A percentile compares a stretch with the other conserved stretches of the same genome.
These are phyloP conservation scores for Alloplasta piceator DNA, from an alignment of 2,888 invertebrate species.

Conservation along the genomic window DNA sequence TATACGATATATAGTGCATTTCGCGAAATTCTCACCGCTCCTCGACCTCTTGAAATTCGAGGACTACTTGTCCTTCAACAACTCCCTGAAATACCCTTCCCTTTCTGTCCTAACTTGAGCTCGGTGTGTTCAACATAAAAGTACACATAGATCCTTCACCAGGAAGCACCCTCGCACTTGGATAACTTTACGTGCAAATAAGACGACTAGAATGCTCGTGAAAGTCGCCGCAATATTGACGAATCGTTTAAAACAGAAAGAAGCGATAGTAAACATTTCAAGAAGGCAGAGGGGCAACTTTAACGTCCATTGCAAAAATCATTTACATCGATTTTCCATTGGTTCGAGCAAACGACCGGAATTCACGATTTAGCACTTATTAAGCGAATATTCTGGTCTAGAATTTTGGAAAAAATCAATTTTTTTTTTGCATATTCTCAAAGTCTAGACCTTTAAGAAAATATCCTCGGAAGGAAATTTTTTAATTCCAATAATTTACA, in stretches of 20 bases:
- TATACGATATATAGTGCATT: slow-evolving; percentile 10
- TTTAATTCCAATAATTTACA: too few species aligned
- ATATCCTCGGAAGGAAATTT: too few species aligned
- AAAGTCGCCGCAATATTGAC: slow-evolving; percentile 11
- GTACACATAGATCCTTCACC: background rate
- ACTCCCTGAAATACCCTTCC: background rate
- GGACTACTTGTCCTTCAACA: slow-evolving; percentile 21
- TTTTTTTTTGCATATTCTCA: too few species aligned
- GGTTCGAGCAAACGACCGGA: too few species aligned
- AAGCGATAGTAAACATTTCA: too few species aligned
- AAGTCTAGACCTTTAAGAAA: too few species aligned
- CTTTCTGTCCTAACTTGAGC: background rate
- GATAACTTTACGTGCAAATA: background rate
- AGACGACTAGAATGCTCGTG: background rate
- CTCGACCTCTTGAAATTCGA: slow-evolving; percentile 43
- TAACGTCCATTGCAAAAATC: too few species aligned
- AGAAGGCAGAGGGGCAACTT: too few species aligned
- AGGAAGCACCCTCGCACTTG: background rate
- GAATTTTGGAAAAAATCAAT: too few species aligned
- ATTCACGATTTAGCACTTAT: too few species aligned
- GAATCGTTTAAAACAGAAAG: background rate
- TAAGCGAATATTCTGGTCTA: too few species aligned
- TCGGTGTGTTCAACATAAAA: background rate
- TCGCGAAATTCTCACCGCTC: slow-evolving; percentile 25
- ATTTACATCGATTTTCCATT: too few species aligned